Percentiles rank a stretch among this genome's conserved stretches.
Conservation (phyloP, 1,140 invertebrate species). For the Sesamia nonagrioides region DNA sequence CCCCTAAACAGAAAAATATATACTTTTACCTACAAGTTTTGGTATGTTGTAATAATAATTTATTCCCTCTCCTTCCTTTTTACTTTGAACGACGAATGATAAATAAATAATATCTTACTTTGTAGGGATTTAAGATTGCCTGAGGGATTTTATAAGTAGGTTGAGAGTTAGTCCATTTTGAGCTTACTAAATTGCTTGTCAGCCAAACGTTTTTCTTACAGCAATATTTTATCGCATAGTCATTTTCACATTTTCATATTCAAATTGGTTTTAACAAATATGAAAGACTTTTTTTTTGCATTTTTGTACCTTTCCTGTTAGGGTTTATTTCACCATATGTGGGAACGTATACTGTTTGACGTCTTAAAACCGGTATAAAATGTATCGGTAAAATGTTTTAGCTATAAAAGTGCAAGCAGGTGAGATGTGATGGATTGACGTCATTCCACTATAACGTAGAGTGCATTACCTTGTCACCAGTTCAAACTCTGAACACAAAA, state of each 20-base stretch:
- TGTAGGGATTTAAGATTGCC: conserved; percentile 1
- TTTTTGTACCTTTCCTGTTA: background rate
- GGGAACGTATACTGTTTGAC: background rate
- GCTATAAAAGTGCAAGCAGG: conserved; percentile 30
- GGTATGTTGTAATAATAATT: background rate
- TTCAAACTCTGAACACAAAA: conserved; percentile 35
- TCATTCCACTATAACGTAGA: conserved; percentile 5
- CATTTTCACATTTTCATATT: background rate
- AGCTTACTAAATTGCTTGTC: background rate
- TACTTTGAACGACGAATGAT: conserved; percentile 2
- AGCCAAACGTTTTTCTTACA: background rate
- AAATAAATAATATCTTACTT: conserved; percentile 15
- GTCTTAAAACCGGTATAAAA: conserved; percentile 16
- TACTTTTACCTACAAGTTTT: background rate
- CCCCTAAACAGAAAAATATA: no score
- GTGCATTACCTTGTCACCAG: conserved; percentile 42
- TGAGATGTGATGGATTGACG: conserved; percentile 32
- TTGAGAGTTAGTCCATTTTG: background rate
- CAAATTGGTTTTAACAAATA: background rate
- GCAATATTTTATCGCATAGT: background rate
- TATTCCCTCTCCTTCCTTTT: background rate
- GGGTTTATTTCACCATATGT: background rate
- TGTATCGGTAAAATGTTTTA: conserved; percentile 33
- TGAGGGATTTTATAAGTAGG: conserved; percentile 10
- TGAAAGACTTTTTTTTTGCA: background rate